phyloP scores from a whole-genome alignment of 2,797 vertebrate genomes.

The Aeoliscus strigatus region DNA sequence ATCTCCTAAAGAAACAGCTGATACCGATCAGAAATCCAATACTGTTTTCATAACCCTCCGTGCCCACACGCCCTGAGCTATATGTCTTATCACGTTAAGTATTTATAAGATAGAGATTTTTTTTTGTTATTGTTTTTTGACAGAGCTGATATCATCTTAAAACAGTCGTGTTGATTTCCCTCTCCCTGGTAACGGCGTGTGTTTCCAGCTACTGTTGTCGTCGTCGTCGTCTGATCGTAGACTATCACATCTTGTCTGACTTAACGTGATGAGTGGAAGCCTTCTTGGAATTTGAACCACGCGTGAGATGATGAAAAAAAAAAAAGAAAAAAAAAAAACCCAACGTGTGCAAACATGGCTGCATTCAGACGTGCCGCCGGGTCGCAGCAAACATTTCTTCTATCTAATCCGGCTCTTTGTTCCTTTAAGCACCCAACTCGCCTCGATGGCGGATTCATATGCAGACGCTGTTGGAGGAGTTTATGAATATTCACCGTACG shows the following conservation, averaged over 20 bases:
- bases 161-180: constrained; percentile 28
- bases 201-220: constrained; percentile 28
- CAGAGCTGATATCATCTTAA: constrained; percentile 41
- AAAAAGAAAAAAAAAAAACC: too few species aligned
- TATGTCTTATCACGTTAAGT: constrained; percentile 33
- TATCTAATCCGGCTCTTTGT: constrained; percentile 3
- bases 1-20: constrained; percentile 22
- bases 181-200: constrained; percentile 21
- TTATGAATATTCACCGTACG: constrained; percentile 4
- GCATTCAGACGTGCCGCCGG: constrained; percentile 1
- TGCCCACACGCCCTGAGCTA: constrained; percentile 7
- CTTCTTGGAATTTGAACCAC: constrained; percentile 44
- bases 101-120: constrained; percentile 26
- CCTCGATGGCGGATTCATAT: constrained; percentile 3
- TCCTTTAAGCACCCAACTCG: not conserved
- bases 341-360: constrained; percentile 1
- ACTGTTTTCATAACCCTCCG: constrained; percentile 29
- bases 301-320: constrained; percentile 14
- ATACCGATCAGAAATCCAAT: constrained; percentile 32
- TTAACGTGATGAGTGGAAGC: constrained; percentile 24
- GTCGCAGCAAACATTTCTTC: not conserved
- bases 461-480: not conserved
- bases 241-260: constrained; percentile 21
- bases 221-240: constrained; percentile 16
- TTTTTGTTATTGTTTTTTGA: too few species aligned